Percentiles rank a stretch among this genome's conserved stretches.
phyloP scores from a whole-genome alignment of 2,888 invertebrate genomes.

The Noctua janthina region DNA sequence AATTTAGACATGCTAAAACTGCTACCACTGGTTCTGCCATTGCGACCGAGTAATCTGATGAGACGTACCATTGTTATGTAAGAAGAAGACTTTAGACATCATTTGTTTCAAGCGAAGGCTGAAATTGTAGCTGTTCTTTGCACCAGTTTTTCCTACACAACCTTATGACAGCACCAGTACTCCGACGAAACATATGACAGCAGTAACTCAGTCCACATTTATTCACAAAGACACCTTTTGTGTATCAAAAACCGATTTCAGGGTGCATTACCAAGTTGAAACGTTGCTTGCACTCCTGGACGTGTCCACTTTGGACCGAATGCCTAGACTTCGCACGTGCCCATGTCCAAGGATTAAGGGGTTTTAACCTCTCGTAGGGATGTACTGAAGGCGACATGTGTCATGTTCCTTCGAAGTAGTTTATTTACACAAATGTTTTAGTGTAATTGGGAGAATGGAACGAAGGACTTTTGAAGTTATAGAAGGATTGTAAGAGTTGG shows the following conservation, averaged over 20 bases:
- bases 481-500: background rate
- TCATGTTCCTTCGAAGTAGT: constrained; percentile 28
- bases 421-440: constrained; percentile 22
- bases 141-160: background rate
- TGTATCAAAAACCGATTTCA: constrained; percentile 57
- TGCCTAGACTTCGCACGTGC: constrained; percentile 56
- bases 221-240: constrained; percentile 38
- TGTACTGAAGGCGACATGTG: constrained; percentile 28
- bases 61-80: background rate
- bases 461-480: background rate
- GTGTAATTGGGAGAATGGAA: constrained; percentile 10
- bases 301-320: constrained; percentile 62
- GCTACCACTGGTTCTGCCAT: background rate
- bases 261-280: constrained; percentile 39
- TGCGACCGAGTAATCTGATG: background rate
- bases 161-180: background rate
- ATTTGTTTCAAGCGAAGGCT: background rate
- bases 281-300: constrained; percentile 50
- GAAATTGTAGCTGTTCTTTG: background rate
- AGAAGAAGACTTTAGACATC: background rate
- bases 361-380: constrained; percentile 42
- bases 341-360: constrained; percentile 47
- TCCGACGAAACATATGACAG: background rate
- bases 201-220: constrained; percentile 3
- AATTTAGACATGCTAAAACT: background rate